Percentiles rank a stretch among this genome's conserved stretches.
Evolutionary conservation across 2,113 vertebrate species (phyloP).

Genomic region (Ia io): DNA sequence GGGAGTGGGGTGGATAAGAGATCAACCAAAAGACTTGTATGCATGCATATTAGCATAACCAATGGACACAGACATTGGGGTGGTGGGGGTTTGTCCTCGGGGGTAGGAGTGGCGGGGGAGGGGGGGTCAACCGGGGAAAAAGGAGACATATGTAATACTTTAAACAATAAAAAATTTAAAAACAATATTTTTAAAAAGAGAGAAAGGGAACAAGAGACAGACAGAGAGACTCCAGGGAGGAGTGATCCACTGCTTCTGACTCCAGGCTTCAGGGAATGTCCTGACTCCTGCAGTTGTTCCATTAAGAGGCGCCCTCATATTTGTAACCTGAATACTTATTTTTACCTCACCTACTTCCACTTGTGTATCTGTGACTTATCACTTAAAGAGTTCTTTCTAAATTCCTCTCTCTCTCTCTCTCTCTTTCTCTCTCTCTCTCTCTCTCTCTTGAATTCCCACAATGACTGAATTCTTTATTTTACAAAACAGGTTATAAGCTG

Average conservation of each 20-base stretch:
- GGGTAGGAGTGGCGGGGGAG: too few species aligned
- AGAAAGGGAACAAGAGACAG: background rate
- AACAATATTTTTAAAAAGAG: too few species aligned
- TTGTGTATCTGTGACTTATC: background rate
- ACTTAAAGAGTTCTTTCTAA: background rate
- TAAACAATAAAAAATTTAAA: too few species aligned
- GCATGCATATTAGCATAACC: too few species aligned
- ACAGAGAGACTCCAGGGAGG: background rate
- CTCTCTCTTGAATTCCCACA: background rate
- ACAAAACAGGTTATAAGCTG: background rate
- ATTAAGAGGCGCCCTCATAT: background rate
- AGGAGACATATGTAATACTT: too few species aligned
- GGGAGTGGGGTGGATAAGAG: too few species aligned
- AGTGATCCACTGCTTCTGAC: background rate
- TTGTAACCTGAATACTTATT: background rate
- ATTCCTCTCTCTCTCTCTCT: too few species aligned
- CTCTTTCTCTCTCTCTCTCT: too few species aligned
- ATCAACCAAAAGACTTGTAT: too few species aligned
- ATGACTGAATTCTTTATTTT: background rate
- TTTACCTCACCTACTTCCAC: background rate
- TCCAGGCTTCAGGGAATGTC: background rate
- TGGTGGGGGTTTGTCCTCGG: too few species aligned
- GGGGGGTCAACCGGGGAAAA: too few species aligned
- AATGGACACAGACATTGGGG: too few species aligned
- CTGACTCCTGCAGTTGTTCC: background rate